Base-by-base conservation (phyloP, 2,797 vertebrate species). In the Serranus cabrilla region DNA sequence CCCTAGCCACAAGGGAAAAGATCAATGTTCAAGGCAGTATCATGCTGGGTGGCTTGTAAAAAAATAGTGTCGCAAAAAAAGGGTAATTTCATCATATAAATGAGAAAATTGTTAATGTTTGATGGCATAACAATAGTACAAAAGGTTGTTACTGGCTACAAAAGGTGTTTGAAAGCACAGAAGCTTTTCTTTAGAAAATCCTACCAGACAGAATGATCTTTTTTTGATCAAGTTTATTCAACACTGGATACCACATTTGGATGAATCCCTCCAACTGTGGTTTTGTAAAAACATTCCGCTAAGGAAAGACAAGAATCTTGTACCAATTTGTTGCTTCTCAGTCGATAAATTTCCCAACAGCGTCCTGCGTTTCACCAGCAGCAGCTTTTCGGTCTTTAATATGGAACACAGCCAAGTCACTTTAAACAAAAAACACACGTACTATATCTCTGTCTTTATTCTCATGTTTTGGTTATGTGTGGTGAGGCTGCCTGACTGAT, bases 401-500 rank as follows among this genome's bases (percentile, higher is more conserved):
- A 75, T 85, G 59, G 42, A 78, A 45, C 76, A 45, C 37, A 50
- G 43, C 54, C 60, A 71, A 74, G 78, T 84, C 31, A 60, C 82
- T 77, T 71, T n/a, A 66, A 59, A 60, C 34, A 46, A 46, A 67
- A 64, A 17, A 47, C 23, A 55, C 13, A 52, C 40, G 7, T 34
- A 34, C 34, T 52, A 55, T 50, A 51, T 71, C 63, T 59, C 21
- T 12, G 21, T 43, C 71, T 52, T 27, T 20, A 17, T 55, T 23
- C 63, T 21, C 4, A 0, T 90, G 87, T 87, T 91, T 79, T 82
- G 76, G 56, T 84, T 78, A 11, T 68, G 78, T 83, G 81, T 79
- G 70, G 67, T 17, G 59, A 81, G 69, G 69, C 76, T 23, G 51
- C 18, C 70, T 50, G 55, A 70, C 51, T 82, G 89, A 87, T 91